Evolutionary conservation across 2,888 invertebrate species (phyloP), one percentile per base, ranked within the genome.

Genomic region (Phasia obesa): DNA sequence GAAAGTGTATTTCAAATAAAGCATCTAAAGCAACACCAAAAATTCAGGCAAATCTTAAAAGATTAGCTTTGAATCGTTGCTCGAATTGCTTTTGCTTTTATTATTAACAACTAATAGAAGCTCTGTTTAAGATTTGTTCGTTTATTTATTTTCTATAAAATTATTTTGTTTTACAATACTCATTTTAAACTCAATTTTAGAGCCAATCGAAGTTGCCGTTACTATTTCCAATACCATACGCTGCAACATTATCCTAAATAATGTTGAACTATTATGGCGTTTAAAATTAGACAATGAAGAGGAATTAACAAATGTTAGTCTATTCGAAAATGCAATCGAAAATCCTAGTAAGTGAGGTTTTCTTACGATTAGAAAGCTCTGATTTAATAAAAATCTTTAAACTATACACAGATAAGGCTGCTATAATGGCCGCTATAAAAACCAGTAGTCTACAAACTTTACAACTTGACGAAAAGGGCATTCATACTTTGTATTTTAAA

Each of bases 151-250:
- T n/a, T n/a, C n/a, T n/a, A n/a, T n/a, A 3, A 27, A 27, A 38
- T 11, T 4, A 19, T 59, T 44, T 27, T 67, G 38, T 23, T 17
- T 17, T 42, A 51, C 19, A 53, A 23, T 27, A 11, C 13, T n/a
- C 4, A 19, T 6, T 17, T 47, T 19, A 17, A 5, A 17, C 6
- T 47, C 75, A 27, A 21, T 67, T 79, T 64, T 91, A 94, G 98
- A 98, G 90, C 95, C 96, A 0, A 94, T 98, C 70, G 95, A 95
- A 90, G 93, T 98, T 70, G 94, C 95, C 49, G 90, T 91, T 11
- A 87, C 87, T 5, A 84, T 92, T 3, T 87, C 88, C 1, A 92
- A 91, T 75, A 89, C 91, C 13, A 92, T 98, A 27, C 93, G 94
- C 69, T 92, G 98, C 84, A 93, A 93, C 23, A 90, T 92, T 17